Percentiles rank a stretch among this genome's conserved stretches.
phyloP scores from a whole-genome alignment of 2,888 invertebrate genomes.

The Acrobasis consociella region DNA sequence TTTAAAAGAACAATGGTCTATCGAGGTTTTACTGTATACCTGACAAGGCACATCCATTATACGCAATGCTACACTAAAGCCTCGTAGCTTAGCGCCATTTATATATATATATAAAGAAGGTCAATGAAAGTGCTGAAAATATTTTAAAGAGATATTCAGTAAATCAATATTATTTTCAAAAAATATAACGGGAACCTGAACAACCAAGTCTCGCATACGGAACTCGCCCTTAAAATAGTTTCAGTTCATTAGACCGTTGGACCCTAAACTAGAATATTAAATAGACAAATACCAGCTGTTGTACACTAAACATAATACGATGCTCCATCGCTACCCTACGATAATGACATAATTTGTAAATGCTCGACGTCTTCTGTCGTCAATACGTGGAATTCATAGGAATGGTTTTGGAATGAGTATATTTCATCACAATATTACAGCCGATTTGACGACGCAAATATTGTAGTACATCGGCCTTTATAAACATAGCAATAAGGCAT shows the following conservation, averaged over 20 bases:
- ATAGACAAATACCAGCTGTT: constrained; percentile 7
- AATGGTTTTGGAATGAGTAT: constrained; percentile 32
- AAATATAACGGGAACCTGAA: neutral
- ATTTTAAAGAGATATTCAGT: neutral
- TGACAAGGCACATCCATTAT: constrained; percentile 16
- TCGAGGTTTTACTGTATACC: constrained; percentile 3
- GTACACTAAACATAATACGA: neutral
- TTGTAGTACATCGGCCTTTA: neutral
- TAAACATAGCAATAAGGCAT: neutral
- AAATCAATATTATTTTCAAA: neutral
- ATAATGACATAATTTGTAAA: constrained; percentile 25
- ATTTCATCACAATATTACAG: constrained; percentile 28
- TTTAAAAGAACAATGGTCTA: neutral
- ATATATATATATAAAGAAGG: neutral
- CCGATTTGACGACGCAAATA: neutral
- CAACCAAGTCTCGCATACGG: neutral
- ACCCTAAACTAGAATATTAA: constrained; percentile 5
- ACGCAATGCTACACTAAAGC: constrained; percentile 13
- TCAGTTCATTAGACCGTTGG: neutral
- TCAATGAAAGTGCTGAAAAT: constrained; percentile 1
- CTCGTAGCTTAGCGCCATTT: neutral
- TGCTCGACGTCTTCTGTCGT: constrained; percentile 24
- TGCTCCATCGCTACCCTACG: neutral
- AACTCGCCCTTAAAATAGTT: neutral
- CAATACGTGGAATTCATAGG: constrained; percentile 20